These are phyloP conservation scores for Australoheros scitulus DNA, from an alignment of 2,113 vertebrate species.

Conservation along the genomic window DNA sequence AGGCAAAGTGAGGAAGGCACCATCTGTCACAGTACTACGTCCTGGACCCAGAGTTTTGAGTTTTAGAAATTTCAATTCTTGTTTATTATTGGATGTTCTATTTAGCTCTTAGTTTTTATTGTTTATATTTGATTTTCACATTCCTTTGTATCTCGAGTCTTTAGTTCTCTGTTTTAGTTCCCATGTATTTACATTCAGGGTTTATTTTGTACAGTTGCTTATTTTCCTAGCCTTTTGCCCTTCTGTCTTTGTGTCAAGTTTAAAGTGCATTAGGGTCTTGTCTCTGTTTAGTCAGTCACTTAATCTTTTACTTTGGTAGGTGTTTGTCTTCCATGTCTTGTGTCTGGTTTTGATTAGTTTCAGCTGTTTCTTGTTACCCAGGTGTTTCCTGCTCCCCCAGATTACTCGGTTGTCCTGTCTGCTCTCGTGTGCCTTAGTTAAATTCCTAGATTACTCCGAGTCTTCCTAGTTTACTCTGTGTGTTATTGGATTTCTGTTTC, in stretches of 20 bases:
- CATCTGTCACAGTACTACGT: neutral
- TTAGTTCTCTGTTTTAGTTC: neutral
- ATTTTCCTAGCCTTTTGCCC: too few species aligned
- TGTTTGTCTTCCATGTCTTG: neutral
- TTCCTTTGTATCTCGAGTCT: neutral
- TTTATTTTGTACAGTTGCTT: neutral
- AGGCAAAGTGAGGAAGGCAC: neutral
- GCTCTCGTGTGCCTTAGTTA: neutral
- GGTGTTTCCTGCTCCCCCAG: neutral
- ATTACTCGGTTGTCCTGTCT: neutral
- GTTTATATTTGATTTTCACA: neutral
- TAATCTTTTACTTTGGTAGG: neutral
- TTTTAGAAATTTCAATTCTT: neutral
- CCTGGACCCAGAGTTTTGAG: neutral
- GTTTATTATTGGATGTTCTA: neutral
- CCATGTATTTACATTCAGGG: neutral
- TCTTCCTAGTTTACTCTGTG: neutral
- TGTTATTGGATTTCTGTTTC: neutral
- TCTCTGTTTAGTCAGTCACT: neutral
- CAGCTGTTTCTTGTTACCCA: neutral
- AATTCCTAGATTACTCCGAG: neutral
- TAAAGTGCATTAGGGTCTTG: neutral
- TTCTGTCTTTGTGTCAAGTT: neutral
- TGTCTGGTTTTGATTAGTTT: neutral
- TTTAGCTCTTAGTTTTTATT: neutral